Conservation (phyloP, 2,888 invertebrate species). For the Agrotis puta region DNA sequence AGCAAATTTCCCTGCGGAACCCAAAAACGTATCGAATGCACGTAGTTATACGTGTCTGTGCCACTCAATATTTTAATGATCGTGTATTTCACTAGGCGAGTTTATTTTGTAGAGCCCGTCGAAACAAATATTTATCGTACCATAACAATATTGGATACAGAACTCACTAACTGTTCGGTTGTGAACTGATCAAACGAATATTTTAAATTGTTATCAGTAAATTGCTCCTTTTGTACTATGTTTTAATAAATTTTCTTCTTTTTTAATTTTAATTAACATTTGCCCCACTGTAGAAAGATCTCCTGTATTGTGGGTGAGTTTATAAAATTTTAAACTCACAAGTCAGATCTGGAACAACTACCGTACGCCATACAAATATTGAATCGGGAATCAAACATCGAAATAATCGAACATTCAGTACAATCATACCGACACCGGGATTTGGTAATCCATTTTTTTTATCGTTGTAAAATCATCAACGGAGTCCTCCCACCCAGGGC, state of each 20-base stretch:
- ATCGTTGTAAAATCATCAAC: too few species aligned
- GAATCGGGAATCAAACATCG: too few species aligned
- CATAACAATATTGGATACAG: conserved; percentile 15
- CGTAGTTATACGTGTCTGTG: not conserved
- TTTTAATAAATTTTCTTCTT: not conserved
- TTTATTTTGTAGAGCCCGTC: conserved; percentile 33
- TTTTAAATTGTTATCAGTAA: conserved; percentile 16
- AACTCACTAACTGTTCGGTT: conserved; percentile 17
- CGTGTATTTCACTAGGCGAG: conserved; percentile 17
- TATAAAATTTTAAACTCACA: too few species aligned
- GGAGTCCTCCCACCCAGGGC: too few species aligned
- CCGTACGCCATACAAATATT: too few species aligned
- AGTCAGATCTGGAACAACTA: too few species aligned
- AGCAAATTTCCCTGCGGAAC: not conserved
- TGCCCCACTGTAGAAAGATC: too few species aligned
- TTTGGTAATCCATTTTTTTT: too few species aligned
- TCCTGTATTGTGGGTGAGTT: too few species aligned
- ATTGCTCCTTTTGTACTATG: not conserved
- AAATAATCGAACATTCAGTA: too few species aligned
- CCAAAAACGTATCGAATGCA: conserved; percentile 2
- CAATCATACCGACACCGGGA: too few species aligned
- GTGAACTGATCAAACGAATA: conserved; percentile 23
- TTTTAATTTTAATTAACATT: not conserved
- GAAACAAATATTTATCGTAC: conserved; percentile 9
- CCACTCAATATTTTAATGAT: conserved; percentile 47